phyloP scores from a whole-genome alignment of 1,140 invertebrate species.

The Pseudomyrmex sp. region DNA sequence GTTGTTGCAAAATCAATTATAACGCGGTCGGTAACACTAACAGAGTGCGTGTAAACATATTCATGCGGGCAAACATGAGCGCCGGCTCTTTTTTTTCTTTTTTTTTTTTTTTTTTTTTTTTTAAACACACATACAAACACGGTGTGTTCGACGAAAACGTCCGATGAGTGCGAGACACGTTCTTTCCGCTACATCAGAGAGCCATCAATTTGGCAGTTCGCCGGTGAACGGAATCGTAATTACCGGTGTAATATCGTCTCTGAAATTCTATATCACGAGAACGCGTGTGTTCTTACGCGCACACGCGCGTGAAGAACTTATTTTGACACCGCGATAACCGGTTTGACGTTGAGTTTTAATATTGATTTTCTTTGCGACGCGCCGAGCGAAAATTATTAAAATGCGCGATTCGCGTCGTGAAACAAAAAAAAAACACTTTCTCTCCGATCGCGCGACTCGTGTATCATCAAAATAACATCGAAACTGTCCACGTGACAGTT shows the following conservation, averaged over 20 bases:
- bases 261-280: conserved; percentile 23
- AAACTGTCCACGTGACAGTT: not conserved
- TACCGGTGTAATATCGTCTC: conserved; percentile 20
- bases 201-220: conserved; percentile 27
- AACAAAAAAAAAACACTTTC: too few species aligned
- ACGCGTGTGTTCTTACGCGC: too few species aligned
- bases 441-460: not conserved
- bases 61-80: conserved; percentile 25
- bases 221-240: conserved; percentile 36
- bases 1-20: conserved; percentile 39
- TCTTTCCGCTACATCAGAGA: conserved; percentile 8
- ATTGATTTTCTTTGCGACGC: not conserved
- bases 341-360: conserved; percentile 9
- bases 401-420: not conserved
- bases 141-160: conserved; percentile 12
- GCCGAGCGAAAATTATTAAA: not conserved
- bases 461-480: not conserved
- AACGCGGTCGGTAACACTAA: conserved; percentile 19
- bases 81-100: not conserved
- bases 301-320: not conserved
- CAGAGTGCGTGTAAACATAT: conserved; percentile 26
- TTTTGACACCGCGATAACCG: conserved; percentile 34
- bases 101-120: not conserved
- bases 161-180: conserved; percentile 13
- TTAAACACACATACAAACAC: not conserved